Conservation (phyloP, 2,888 invertebrate species). For the Drosophila tripunctata region DNA sequence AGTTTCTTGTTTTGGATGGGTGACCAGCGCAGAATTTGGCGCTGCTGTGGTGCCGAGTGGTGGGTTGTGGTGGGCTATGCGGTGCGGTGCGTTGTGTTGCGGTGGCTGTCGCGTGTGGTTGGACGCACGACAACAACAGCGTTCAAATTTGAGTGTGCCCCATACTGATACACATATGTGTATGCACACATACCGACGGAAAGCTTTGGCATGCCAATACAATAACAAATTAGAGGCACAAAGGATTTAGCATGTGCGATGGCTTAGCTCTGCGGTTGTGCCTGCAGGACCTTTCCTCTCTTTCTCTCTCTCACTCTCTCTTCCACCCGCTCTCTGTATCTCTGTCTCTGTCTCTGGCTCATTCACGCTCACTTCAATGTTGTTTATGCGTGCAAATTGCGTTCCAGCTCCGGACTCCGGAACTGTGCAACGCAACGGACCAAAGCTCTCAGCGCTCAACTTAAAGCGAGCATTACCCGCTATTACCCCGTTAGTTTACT, state of each 20-base stretch:
- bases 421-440: constrained; percentile 42
- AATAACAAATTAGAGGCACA: constrained; percentile 78
- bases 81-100: not conserved
- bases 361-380: constrained; percentile 2
- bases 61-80: not conserved
- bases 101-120: constrained; percentile 62
- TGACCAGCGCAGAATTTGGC: constrained; percentile 43
- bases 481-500: constrained; percentile 72
- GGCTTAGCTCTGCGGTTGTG: constrained; percentile 69
- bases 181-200: constrained; percentile 9
- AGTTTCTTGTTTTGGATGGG: constrained; percentile 71
- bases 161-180: constrained; percentile 12
- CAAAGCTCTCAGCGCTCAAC: constrained; percentile 50
- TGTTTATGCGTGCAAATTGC: constrained; percentile 74
- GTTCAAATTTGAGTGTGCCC: constrained; percentile 62
- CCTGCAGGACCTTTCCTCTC: constrained; percentile 15
- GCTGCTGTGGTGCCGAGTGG: not conserved
- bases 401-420: constrained; percentile 42
- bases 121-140: constrained; percentile 73
- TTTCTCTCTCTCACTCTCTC: not conserved
- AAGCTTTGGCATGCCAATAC: constrained; percentile 75
- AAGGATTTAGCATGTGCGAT: constrained; percentile 76
- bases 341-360: not conserved
- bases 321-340: not conserved
- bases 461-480: constrained; percentile 73